A percentile compares a stretch with the other conserved stretches of the same genome.
These are phyloP conservation scores for Macrobrachium rosenbergii DNA, from an alignment of 1,140 invertebrate species.

Conservation along the genomic window DNA sequence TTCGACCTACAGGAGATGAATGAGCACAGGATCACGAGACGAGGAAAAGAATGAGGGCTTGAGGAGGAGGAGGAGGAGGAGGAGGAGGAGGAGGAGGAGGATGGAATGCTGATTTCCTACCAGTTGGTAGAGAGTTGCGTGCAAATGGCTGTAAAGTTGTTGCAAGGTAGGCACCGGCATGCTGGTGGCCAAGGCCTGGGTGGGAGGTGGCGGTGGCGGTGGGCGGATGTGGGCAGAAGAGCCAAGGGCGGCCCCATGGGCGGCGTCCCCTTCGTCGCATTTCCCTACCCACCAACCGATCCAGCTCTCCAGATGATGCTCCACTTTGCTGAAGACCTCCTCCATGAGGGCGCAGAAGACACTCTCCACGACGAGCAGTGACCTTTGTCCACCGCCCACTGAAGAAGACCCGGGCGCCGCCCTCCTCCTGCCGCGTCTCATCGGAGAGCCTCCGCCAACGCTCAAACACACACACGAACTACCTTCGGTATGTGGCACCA, in stretches of 20 bases:
- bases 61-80: background rate
- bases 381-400: background rate
- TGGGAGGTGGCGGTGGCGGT: background rate
- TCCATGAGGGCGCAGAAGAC: background rate
- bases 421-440: background rate
- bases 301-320: constrained; percentile 8
- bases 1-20: no score
- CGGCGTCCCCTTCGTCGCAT: background rate
- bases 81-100: background rate
- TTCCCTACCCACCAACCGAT: constrained; percentile 4
- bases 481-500: no score
- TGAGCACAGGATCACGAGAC: background rate
- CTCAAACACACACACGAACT: no score
- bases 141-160: constrained; percentile 26
- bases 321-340: background rate
- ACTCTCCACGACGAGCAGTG: background rate
- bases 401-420: background rate
- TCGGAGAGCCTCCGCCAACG: no score
- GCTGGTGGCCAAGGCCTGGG: constrained; percentile 1
- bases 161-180: constrained; percentile 24
- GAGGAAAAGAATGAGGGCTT: background rate
- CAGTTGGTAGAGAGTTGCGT: constrained; percentile 21
- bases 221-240: background rate
- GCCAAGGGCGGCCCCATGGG: background rate
- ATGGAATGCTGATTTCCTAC: constrained; percentile 29